Conservation (phyloP, 2,888 invertebrate genomes). For the Mythimna impura region DNA sequence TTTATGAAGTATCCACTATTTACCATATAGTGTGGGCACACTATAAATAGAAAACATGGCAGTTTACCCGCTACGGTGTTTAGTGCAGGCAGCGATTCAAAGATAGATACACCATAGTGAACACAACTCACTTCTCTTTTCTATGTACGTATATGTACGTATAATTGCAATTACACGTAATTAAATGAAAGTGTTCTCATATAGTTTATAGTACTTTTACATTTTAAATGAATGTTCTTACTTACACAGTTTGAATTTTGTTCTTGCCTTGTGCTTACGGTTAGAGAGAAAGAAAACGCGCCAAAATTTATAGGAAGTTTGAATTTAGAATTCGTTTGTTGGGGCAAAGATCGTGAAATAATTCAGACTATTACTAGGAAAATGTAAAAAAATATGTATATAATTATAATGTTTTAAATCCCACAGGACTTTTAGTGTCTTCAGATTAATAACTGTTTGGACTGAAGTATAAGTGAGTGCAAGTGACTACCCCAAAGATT, state of each 20-base stretch:
- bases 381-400: not conserved
- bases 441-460: constrained; percentile 6
- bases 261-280: constrained; percentile 12
- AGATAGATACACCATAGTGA: constrained; percentile 62
- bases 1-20: constrained; percentile 52
- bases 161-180: constrained; percentile 57
- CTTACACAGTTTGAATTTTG: constrained; percentile 17
- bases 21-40: constrained; percentile 65
- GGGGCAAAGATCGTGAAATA: not conserved
- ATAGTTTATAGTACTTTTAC: constrained; percentile 43
- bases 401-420: not conserved
- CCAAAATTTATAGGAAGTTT: not conserved
- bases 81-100: constrained; percentile 64
- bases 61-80: constrained; percentile 66
- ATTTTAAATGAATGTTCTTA: constrained; percentile 20
- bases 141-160: constrained; percentile 22
- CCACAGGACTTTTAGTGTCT: constrained; percentile 19
- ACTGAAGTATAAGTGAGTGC: constrained; percentile 30
- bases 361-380: not conserved
- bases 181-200: constrained; percentile 62
- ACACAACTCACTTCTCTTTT: constrained; percentile 50
- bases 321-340: constrained; percentile 15
- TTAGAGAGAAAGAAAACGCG: constrained; percentile 25
- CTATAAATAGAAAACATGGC: constrained; percentile 76
- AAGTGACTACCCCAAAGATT: constrained; percentile 46